A percentile compares a stretch with the other conserved stretches of the same genome.
These are phyloP conservation scores for Choloepus didactylus DNA, from an alignment of 2,797 vertebrate species.

Conservation along the genomic window DNA sequence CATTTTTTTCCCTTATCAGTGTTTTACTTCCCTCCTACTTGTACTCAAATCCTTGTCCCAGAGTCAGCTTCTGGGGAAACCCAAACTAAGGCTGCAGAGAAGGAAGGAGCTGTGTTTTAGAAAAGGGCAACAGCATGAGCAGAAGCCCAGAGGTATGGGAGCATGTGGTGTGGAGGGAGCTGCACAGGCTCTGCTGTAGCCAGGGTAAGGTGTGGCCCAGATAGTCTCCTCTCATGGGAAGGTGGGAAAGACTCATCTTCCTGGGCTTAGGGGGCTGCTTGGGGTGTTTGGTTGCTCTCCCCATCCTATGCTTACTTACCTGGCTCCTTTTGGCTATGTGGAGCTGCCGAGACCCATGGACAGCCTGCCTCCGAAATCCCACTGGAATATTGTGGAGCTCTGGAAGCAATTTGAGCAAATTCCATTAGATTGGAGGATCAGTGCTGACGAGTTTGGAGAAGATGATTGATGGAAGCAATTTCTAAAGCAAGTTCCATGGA, in stretches of 20 bases:
- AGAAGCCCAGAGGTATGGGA: neutral
- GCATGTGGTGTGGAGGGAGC: neutral
- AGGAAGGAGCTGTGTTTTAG: neutral
- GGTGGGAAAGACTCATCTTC: neutral
- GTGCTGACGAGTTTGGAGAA: neutral
- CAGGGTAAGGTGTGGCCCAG: neutral
- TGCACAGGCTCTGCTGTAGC: neutral
- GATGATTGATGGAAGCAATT: neutral
- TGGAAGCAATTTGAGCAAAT: neutral
- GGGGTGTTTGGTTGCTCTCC: neutral
- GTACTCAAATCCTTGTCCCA: neutral
- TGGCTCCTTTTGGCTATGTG: neutral
- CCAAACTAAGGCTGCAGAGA: neutral
- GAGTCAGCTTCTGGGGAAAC: neutral
- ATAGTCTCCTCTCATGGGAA: neutral
- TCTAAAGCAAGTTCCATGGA: neutral
- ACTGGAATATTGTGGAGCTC: neutral
- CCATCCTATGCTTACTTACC: neutral
- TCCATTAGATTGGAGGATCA: neutral
- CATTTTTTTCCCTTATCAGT: neutral
- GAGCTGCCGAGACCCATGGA: neutral
- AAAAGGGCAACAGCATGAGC: neutral
- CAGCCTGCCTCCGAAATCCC: neutral
- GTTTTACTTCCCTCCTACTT: neutral
- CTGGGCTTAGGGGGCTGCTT: neutral